Base-by-base conservation (phyloP, 2,113 vertebrate species). In the Gallinago jamesoni region DNA sequence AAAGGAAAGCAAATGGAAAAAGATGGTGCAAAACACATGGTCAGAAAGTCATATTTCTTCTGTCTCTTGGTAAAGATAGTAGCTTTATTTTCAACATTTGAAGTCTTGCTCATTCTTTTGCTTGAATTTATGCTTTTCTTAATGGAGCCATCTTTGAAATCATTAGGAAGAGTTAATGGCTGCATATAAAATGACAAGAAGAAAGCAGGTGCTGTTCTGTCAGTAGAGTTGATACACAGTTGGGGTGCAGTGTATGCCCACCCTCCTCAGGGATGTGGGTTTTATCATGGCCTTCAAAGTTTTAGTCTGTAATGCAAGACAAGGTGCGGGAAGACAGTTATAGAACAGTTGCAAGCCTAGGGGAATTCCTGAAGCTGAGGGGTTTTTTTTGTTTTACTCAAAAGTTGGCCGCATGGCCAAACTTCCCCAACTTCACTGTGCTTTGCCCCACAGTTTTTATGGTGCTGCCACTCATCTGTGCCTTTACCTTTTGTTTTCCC, bases 311-410 rank as follows among this genome's bases (percentile, higher is more conserved):
- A 37, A 19, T 84, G 23, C 16, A 74, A 66, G 50, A 48, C 15
- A 47, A 70, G 31, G 24, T 1, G 1, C 0, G 0, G n/a, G 12
- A 41, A 80, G n/a, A 63, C 12, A 52, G 56, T 56, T 56, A 48
- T 43, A 91, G 39, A 72, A 27, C 18, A 56, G 24, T 41, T 75
- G 19, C 14, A 84, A 67, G 20, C 33, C 19, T 55, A 45, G 15
- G 21, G 24, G 47, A 68, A 82, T 70, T 67, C 35, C 48, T 35
- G 12, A 70, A 78, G 23, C 23, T 56, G 25, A 84, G 24, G 18
- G 6, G 5, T 39, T 2, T 41, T 48, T 48, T 68, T 45, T 31
- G 12, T 39, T 83, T 94, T 74, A 67, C 41, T 55, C 7, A 13
- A 19, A 66, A 47, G 47, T 56, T 93, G 8, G 63, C 25, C 0